Base-by-base conservation (phyloP, 2,113 vertebrate species). In the Chascanopsetta lugubris region DNA sequence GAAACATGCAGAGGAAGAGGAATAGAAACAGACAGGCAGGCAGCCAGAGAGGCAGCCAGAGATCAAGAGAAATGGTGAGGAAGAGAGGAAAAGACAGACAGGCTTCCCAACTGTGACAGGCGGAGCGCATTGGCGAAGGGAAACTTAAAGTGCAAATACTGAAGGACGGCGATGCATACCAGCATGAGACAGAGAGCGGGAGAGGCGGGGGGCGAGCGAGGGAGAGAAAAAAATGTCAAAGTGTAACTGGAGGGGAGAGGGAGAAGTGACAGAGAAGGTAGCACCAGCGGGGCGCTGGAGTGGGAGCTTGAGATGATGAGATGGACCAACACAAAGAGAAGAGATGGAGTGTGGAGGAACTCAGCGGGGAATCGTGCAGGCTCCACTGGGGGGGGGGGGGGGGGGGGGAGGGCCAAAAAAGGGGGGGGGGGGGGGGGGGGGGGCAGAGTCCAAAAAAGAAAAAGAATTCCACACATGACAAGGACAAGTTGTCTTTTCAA, bases 401-500 rank as follows among this genome's bases (percentile, higher is more conserved):
- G n/a, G n/a, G n/a, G n/a, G n/a, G n/a, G n/a, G n/a, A n/a, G n/a
- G n/a, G n/a, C n/a, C n/a, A n/a, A n/a, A n/a, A n/a, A n/a, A n/a
- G n/a, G n/a, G n/a, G n/a, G n/a, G n/a, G n/a, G n/a, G n/a, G n/a
- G n/a, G n/a, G n/a, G n/a, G n/a, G n/a, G n/a, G n/a, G n/a, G n/a
- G 73, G 76, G 65, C 57, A 65, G 59, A 48, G 59, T 71, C 66
- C 69, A 69, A 65, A 65, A 60, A 17, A 72, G n/a, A 65, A 65
- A 60, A 17, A 73, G 69, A 21, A 49, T 60, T 82, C 30, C 24
- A 71, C 59, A 30, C 48, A 68, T 79, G 67, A 83, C 72, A 83
- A 85, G 83, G 77, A 85, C 71, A 70, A 76, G 55, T 69, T 75
- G 61, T 81, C 72, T 75, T 61, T 4, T 72, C 63, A 65, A 62